These are phyloP conservation scores for Drosophila pectinifera DNA, from an alignment of 1,140 invertebrate species.

Conservation along the genomic window DNA sequence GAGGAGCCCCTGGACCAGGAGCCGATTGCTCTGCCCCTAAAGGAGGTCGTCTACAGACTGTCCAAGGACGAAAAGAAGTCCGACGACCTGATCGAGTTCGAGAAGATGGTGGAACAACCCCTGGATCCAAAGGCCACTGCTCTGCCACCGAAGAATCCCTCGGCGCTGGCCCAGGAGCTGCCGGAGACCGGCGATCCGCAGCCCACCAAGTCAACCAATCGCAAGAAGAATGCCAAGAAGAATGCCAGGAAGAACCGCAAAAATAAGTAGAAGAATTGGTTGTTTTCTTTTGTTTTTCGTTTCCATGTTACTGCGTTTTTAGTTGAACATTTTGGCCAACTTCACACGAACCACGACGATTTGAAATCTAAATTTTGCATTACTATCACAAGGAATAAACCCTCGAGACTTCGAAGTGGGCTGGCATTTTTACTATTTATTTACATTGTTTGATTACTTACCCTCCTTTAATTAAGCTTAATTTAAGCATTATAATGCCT, in stretches of 20 bases:
- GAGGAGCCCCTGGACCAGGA: background rate
- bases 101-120: background rate
- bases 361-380: constrained; percentile 3
- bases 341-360: background rate
- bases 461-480: too few relatives aligned
- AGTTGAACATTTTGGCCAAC: background rate
- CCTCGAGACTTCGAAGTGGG: background rate
- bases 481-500: too few relatives aligned
- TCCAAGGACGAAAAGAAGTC: background rate
- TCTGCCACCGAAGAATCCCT: too few relatives aligned
- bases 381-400: background rate
- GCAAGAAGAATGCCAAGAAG: constrained; percentile 41
- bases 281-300: background rate
- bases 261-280: constrained; percentile 14
- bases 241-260: constrained; percentile 39
- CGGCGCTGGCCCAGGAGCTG: background rate
- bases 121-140: background rate
- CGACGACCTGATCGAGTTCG: background rate
- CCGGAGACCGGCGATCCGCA: background rate
- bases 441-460: background rate
- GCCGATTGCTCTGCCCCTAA: background rate
- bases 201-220: background rate
- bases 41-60: background rate
- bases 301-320: background rate
- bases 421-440: too few relatives aligned